phyloP scores from a whole-genome alignment of 1,140 invertebrate species.

The Procambarus clarkii region DNA sequence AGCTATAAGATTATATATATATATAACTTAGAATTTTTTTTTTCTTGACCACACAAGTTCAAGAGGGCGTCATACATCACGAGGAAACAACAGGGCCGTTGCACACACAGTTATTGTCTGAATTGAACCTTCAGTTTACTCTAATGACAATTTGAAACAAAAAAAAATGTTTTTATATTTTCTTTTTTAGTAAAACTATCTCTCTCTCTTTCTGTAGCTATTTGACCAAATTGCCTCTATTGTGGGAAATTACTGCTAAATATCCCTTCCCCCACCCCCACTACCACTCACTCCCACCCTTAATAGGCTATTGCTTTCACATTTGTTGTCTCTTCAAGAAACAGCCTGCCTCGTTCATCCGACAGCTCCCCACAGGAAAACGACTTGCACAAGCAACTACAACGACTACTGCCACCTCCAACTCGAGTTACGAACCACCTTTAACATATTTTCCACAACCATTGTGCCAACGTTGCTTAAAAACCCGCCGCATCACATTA shows the following conservation, averaged over 20 bases:
- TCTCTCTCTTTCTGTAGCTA: background rate
- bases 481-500: too few species aligned
- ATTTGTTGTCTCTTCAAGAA: constrained; percentile 3
- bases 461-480: too few species aligned
- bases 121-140: background rate
- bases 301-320: constrained; percentile 13
- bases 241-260: background rate
- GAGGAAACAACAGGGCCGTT: background rate
- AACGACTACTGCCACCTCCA: background rate
- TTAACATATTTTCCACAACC: too few species aligned
- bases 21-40: too few species aligned
- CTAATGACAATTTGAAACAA: background rate
- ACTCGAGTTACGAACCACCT: background rate
- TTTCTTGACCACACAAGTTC: background rate
- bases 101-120: background rate
- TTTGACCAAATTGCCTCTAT: background rate
- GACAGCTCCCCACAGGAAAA: background rate
- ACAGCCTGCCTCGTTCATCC: constrained; percentile 2
- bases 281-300: too few species aligned
- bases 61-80: background rate
- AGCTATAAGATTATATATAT: too few species aligned
- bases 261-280: background rate
- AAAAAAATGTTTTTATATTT: background rate
- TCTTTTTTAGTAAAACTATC: background rate
- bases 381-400: background rate